Conservation (phyloP, 2,113 vertebrate genomes). For the Capricornis sumatraensis region DNA sequence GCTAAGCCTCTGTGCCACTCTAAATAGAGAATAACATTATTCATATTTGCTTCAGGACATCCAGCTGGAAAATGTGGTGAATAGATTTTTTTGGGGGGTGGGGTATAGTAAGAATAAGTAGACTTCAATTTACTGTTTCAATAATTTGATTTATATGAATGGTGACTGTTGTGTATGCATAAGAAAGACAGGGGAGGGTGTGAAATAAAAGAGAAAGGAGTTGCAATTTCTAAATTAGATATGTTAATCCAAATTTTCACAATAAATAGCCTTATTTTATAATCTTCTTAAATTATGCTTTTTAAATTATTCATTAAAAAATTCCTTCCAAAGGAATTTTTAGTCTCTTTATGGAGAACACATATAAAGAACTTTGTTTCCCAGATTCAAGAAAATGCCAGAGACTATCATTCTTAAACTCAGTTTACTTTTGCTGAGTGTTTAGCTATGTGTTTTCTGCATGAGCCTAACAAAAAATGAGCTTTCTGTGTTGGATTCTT, state of each 20-base stretch:
- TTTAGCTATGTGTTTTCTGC: not conserved
- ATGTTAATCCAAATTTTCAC: not conserved
- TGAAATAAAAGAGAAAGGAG: not conserved
- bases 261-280: not conserved
- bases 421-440: not conserved
- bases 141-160: not conserved
- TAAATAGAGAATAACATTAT: not conserved
- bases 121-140: not conserved
- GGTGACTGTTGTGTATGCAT: not conserved
- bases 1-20: not conserved
- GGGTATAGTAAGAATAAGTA: not conserved
- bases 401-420: not conserved
- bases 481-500: not conserved
- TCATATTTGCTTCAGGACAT: not conserved
- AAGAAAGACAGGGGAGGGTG: fast-evolving
- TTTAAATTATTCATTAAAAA: not conserved
- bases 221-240: not conserved
- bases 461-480: conserved; percentile 36
- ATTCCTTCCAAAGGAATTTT: not conserved
- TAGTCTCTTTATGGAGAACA: not conserved
- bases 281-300: not conserved
- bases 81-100: not conserved
- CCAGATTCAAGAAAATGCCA: not conserved
- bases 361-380: not conserved
- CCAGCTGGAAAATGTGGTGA: not conserved